Evolutionary conservation across 2,113 vertebrate genomes (phyloP), one percentile per base, ranked within the genome.

Genomic region (Embiotoca jacksoni): DNA sequence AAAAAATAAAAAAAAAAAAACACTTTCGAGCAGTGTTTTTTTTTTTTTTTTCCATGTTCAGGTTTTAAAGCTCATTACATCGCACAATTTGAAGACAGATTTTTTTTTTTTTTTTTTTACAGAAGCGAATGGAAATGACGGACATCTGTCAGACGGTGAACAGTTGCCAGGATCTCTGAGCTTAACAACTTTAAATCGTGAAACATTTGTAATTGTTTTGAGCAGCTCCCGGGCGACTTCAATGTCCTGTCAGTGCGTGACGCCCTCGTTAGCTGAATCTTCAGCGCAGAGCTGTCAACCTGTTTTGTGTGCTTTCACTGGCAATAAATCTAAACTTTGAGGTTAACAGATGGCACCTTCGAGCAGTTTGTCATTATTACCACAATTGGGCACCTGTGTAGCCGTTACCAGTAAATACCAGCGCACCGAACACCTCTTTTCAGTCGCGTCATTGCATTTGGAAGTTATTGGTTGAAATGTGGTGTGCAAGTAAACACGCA

Each of bases 151-250:
- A 59, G 23, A 72, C 44, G 46, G 31, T 30, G 44, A 30, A n/a
- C 30, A 10, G 14, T 47, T 56, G 65, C 55, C 33, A 36, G 52
- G 30, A 53, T 31, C 7, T 41, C 58, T 9, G 7, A 33, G 9
- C 58, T 58, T 8, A n/a, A 33, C 49, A 59, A 44, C 41, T 30
- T 49, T 31, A 44, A 66, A 14, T 10, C 37, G 35, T 52, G 10
- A 65, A 37, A 52, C 32, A 30, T 23, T 6, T 59, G 13, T 46
- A 10, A 33, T 58, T 56, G 6, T 82, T 13, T 76, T 7, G 35
- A 55, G 11, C 36, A 7, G 52, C 7, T 8, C 16, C 9, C 30
- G 8, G 36, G 53, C 52, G 23, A 8, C 56, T 73, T 55, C 44
- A 46, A 52, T 58, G 3, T 41, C 46, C 49, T 58, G 47, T 56